Evolutionary conservation across 2,888 invertebrate species (phyloP), one percentile per base, ranked within the genome.

Genomic region (Sarcophaga rosellei): DNA sequence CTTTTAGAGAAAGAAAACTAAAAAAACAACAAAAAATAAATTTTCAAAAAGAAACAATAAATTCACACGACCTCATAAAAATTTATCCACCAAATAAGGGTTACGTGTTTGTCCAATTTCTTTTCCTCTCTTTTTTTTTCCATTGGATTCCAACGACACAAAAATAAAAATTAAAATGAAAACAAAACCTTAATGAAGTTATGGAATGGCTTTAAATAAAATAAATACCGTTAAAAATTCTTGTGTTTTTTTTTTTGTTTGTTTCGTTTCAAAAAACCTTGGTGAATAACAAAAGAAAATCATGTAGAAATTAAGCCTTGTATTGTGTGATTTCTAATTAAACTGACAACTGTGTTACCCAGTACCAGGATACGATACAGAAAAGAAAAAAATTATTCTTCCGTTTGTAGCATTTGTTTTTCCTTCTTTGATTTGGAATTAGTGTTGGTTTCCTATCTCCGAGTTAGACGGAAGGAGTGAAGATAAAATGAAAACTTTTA

Each of bases 361-460:
- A 90, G 93, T 92, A 90, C 93, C 92, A 92, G 93, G 92, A 90
- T 91, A 92, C 91, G 90, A 88, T 90, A 66, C 78, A 53, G 17
- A 17, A 15, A 15, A 17, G 17, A 53, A 53, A 47, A 47, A 53
- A 53, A 78, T 76, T 81, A 11, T 61, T 66, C 57, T 86, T 86
- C 82, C 82, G 82, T 76, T 86, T 82, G 75, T 57, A 76, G 25
- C 69, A 74, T 68, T 74, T 11, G 65, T 77, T 62, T 45, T 15
- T 77, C 45, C 47, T 53, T 57, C 10, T 25, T 74, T 47, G 21
- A 15, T 78, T 65, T 35, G 35, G 35, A 69, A 65, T 57, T 72
- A 63, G 8, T 35, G 57, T 61, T 61, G 20, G 47, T 70, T 21
- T 57, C 11, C 20, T 72, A 62, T 74, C 59, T 69, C 63, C 17